phyloP scores from a whole-genome alignment of 2,888 invertebrate genomes.

The Eristalis pertinax region DNA sequence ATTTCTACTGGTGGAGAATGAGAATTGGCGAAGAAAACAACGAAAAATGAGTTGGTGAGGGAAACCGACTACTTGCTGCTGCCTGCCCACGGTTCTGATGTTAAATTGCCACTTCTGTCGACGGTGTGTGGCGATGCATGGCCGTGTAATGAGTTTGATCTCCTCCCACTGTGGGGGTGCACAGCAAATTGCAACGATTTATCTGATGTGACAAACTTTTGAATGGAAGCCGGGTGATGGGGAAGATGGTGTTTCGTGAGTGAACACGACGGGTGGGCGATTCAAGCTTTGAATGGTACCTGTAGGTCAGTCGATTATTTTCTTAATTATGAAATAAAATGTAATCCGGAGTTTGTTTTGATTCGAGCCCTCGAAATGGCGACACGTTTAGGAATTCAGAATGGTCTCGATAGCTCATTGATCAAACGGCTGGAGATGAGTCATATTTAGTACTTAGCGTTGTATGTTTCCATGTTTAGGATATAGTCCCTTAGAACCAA shows the following conservation, averaged over 20 bases:
- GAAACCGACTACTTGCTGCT: not conserved
- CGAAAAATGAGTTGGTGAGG: not conserved
- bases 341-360: no score
- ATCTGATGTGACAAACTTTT: not conserved
- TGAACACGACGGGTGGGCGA: not conserved
- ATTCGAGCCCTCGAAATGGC: no score
- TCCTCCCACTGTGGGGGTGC: constrained; percentile 37
- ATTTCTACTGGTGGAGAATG: not conserved
- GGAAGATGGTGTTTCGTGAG: not conserved
- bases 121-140: constrained; percentile 37
- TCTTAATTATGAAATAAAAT: no score
- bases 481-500: no score
- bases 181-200: constrained; percentile 21
- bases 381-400: no score
- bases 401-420: no score
- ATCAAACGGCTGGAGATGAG: no score
- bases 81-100: constrained; percentile 38
- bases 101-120: constrained; percentile 43
- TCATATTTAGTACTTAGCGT: no score
- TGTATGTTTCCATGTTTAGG: no score
- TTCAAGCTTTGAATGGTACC: no score
- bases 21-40: not conserved
- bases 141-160: constrained; percentile 13
- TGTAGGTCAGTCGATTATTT: no score
- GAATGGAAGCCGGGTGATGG: not conserved